Evolutionary conservation across 2,888 invertebrate species (phyloP), one percentile per base, ranked within the genome.

Genomic region (Trissonchulus latispiculum): DNA sequence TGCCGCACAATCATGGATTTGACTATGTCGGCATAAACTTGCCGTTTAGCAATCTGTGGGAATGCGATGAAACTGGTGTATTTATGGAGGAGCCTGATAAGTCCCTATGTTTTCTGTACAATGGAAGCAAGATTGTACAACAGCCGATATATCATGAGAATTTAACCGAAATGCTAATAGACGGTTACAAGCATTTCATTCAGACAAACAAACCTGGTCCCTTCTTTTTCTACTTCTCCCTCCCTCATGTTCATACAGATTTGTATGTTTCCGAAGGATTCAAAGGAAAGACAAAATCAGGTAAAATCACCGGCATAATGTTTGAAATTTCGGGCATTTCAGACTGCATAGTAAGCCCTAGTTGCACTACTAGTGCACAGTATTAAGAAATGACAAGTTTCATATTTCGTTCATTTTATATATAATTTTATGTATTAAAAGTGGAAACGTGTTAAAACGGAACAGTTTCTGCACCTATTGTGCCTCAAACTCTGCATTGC

Each of bases 161-260:
- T 36, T 77, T 87, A 32, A 84, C 85, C 0, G 79, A 81, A 69
- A 77, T 81, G 61, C 77, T 85, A 36, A 78, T 83, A 0, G 73
- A 78, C 3, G 83, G 84, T 73, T 81, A 79, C 80, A 77, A 79
- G 23, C 74, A 74, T n/a, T 81, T 80, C 73, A 73, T 81, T 61
- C 73, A 75, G 28, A 75, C 76, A 35, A 8, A 48, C 8, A 48
- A 23, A 48, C 8, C 8, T 48, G 76, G 77, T 15, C 86, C 86
- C 1, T 86, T 86, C 78, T 80, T 86, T 72, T 81, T 85, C 70
- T 80, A 84, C 71, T 81, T 86, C 77, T 83, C 84, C 0, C 85
- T 84, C 79, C 80, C 83, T 81, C 89, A 90, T 87, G 89, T 89
- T 77, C 89, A 90, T 84, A 88, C 89, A 74, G 89, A 88, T 73